Evolutionary conservation across 1,140 invertebrate genomes (phyloP).

Genomic region (Holcopasites calliopsidis): DNA sequence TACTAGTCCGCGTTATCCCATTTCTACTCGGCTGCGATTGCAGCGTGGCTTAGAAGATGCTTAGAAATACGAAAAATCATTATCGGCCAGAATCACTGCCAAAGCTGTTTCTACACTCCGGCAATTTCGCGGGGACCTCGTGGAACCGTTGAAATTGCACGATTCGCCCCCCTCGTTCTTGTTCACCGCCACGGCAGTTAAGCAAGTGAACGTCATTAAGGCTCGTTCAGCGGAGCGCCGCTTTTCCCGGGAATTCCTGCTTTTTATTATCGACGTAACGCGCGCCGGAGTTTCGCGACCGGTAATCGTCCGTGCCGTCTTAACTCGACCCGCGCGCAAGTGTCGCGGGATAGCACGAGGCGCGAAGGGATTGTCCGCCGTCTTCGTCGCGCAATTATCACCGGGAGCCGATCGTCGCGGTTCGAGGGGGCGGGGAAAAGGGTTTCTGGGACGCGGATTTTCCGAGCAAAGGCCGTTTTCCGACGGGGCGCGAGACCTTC

Average conservation of each 20-base stretch:
- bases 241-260: neutral
- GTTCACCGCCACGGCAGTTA: neutral
- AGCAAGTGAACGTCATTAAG: slow-evolving; percentile 20
- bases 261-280: neutral
- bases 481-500: no score
- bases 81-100: no score
- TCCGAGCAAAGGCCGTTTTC: no score
- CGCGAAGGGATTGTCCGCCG: no score
- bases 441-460: slow-evolving; percentile 7
- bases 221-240: neutral
- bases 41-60: no score
- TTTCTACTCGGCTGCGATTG: no score
- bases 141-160: neutral
- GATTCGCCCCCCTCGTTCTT: neutral
- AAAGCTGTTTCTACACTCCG: no score
- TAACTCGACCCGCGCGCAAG: neutral
- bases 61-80: no score
- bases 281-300: neutral
- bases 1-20: no score
- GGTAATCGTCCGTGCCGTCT: neutral
- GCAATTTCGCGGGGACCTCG: neutral
- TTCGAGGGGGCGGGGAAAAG: neutral
- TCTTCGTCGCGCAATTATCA: neutral
- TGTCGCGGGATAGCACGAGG: neutral
- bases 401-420: neutral